Evolutionary conservation across 1,140 invertebrate genomes (phyloP).

Genomic region (Atta colombica): DNA sequence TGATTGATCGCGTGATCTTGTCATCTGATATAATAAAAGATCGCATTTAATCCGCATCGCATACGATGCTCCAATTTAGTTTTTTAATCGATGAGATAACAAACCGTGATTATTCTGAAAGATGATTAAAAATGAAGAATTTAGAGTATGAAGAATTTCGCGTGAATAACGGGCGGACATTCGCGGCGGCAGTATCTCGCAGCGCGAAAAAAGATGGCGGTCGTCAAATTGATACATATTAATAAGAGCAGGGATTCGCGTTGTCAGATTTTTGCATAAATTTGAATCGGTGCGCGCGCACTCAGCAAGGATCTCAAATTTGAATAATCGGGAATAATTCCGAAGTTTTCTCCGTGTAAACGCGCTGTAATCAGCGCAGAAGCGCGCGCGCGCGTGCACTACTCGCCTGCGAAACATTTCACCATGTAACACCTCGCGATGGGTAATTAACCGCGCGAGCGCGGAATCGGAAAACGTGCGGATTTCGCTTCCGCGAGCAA

Average conservation of each 20-base stretch:
- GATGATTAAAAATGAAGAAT: not conserved
- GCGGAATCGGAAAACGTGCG: conserved; percentile 66
- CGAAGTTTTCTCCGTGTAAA: conserved; percentile 79
- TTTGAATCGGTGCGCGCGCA: conserved; percentile 78
- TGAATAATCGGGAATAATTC: conserved; percentile 84
- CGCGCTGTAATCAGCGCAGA: conserved; percentile 72
- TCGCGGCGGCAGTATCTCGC: not conserved
- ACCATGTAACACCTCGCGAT: conserved; percentile 68
- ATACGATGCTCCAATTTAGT: conserved; percentile 28
- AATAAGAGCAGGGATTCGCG: conserved; percentile 80
- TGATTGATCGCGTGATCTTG: conserved; percentile 86
- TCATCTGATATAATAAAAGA: conserved; percentile 83
- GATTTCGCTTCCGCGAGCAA: conserved; percentile 35
- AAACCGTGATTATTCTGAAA: not conserved
- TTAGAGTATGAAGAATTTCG: not conserved
- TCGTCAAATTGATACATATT: conserved; percentile 82
- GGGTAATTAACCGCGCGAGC: conserved; percentile 72
- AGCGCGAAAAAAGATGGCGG: conserved; percentile 49
- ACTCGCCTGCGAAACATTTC: conserved; percentile 75
- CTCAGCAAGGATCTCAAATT: conserved; percentile 78
- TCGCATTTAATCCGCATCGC: conserved; percentile 82
- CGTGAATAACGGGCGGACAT: conserved; percentile 6
- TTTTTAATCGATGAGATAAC: conserved; percentile 13
- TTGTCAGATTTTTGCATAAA: conserved; percentile 82
- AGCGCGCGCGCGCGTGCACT: conserved; percentile 34